Percentiles rank a stretch among this genome's conserved stretches.
Evolutionary conservation across 2,797 vertebrate genomes (phyloP).

Genomic region (Picus viridis): DNA sequence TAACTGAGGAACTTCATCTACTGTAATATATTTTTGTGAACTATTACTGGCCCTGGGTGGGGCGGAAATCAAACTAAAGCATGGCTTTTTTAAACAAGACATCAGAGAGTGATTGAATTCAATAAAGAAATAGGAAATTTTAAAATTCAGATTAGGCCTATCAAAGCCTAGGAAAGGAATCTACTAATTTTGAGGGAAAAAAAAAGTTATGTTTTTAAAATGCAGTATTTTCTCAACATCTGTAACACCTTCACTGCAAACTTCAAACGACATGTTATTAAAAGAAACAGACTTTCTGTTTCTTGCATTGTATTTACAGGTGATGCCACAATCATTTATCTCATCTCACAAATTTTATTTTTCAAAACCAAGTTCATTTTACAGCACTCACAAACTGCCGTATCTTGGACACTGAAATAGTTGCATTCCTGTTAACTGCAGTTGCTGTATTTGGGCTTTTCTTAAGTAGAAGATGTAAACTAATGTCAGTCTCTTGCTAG

Average conservation of each 20-base stretch:
- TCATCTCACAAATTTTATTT: neutral
- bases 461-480: constrained; percentile 81
- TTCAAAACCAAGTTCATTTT: neutral
- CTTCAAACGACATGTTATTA: neutral
- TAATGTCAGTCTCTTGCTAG: constrained; percentile 70
- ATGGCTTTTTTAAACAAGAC: neutral
- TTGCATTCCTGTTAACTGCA: neutral
- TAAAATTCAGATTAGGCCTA: neutral
- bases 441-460: constrained; percentile 78
- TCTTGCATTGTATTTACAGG: neutral
- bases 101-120: neutral
- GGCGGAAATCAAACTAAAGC: neutral
- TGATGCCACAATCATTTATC: neutral
- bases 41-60: neutral
- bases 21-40: neutral
- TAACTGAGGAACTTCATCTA: neutral
- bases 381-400: neutral
- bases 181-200: neutral
- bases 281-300: neutral
- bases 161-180: neutral
- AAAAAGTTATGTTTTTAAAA: neutral
- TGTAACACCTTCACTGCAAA: neutral
- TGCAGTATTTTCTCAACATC: neutral
- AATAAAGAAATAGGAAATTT: neutral
- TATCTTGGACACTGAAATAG: neutral